A percentile compares a stretch with the other conserved stretches of the same genome.
These are phyloP conservation scores for Ganaspis sp. DNA, from an alignment of 1,140 invertebrate species.

Conservation along the genomic window DNA sequence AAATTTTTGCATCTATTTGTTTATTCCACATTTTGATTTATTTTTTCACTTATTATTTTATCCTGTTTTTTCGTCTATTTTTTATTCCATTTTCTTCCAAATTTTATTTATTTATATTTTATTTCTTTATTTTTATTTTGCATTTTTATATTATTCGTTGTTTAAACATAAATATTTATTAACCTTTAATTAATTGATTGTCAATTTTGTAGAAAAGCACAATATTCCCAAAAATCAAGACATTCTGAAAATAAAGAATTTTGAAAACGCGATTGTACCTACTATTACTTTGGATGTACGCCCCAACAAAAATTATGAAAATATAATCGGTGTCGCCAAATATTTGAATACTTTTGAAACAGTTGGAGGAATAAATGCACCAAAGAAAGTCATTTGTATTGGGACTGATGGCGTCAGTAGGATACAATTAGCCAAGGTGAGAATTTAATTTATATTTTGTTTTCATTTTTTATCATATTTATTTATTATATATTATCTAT, in stretches of 20 bases:
- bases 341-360: constrained; percentile 80
- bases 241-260: constrained; percentile 60
- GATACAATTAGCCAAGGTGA: constrained; percentile 89
- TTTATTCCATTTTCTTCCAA: too few species aligned
- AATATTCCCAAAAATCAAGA: constrained; percentile 46
- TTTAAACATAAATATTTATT: too few species aligned
- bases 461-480: constrained; percentile 8
- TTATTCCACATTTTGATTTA: too few species aligned
- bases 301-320: constrained; percentile 78
- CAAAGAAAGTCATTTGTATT: constrained; percentile 89
- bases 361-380: constrained; percentile 92
- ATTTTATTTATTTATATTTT: not conserved
- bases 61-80: too few species aligned
- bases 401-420: constrained; percentile 88
- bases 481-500: too few species aligned
- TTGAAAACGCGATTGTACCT: constrained; percentile 76
- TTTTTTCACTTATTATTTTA: too few species aligned
- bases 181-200: too few species aligned
- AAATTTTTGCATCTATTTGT: too few species aligned
- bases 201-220: constrained; percentile 11
- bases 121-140: not conserved
- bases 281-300: constrained; percentile 83
- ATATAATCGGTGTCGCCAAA: constrained; percentile 75
- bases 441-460: constrained; percentile 34
- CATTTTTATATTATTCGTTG: too few species aligned